These are phyloP conservation scores for Salmo trutta DNA, from an alignment of 2,797 vertebrate genomes.

Conservation along the genomic window DNA sequence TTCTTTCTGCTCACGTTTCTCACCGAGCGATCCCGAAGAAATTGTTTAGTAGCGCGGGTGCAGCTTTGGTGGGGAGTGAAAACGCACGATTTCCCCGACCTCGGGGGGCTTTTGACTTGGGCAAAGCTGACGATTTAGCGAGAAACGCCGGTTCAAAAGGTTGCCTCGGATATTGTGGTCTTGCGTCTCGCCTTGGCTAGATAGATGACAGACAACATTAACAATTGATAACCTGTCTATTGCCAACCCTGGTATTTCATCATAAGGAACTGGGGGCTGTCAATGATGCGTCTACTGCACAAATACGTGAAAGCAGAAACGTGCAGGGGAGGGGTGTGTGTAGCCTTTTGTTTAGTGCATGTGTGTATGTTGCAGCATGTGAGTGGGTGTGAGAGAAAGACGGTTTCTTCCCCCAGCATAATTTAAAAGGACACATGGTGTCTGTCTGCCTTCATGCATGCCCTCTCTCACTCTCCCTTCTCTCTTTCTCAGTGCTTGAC, in stretches of 20 bases:
- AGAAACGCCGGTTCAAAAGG: not conserved
- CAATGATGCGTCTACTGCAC: conserved; percentile 20
- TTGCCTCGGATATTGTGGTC: not conserved
- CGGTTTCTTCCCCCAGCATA: not conserved
- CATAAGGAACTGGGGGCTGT: not conserved
- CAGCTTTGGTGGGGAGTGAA: conserved; percentile 20
- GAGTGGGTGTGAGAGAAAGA: conserved; percentile 3
- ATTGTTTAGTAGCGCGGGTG: conserved; percentile 8
- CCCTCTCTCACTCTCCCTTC: not conserved
- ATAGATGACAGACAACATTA: not conserved
- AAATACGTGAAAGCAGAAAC: conserved; percentile 24
- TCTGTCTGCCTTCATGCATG: not conserved
- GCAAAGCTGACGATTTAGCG: not conserved
- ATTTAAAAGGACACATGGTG: not conserved
- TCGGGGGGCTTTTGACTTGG: conserved; percentile 10
- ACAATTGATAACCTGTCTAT: not conserved
- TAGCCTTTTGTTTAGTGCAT: conserved; percentile 1
- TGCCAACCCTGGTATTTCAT: not conserved
- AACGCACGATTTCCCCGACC: conserved; percentile 21
- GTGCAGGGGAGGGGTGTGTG: conserved; percentile 14
- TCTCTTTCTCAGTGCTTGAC: not conserved
- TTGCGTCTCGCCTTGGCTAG: not conserved
- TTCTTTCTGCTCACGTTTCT: conserved; percentile 47
- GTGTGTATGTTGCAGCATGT: not conserved
- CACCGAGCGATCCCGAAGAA: conserved; percentile 29